phyloP scores from a whole-genome alignment of 2,797 vertebrate species.

The Fringilla coelebs region DNA sequence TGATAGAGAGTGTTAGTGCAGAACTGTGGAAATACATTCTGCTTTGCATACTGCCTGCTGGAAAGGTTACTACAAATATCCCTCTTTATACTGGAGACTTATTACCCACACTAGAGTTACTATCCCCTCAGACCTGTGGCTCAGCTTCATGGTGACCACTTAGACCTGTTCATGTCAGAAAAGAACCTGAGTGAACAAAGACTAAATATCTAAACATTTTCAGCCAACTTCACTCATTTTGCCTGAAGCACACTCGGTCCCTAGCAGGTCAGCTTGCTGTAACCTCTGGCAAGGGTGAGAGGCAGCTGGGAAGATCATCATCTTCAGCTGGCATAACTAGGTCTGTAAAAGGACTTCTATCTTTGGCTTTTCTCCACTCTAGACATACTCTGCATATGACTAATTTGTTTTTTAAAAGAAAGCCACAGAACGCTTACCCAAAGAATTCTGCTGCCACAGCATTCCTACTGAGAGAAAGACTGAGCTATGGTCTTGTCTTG shows the following conservation, averaged over 20 bases:
- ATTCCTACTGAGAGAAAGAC: background rate
- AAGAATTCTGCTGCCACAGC: background rate
- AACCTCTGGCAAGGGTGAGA: slow-evolving; percentile 32
- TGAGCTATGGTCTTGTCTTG: background rate
- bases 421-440: background rate
- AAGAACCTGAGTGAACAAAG: background rate
- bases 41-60: background rate
- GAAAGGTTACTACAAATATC: background rate
- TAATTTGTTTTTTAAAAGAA: slow-evolving; percentile 49
- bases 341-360: slow-evolving; percentile 27
- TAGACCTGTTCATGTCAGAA: background rate
- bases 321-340: slow-evolving; percentile 8
- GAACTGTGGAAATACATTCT: background rate
- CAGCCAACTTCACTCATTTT: background rate
- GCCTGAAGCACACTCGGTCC: background rate
- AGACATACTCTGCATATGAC: slow-evolving; percentile 33
- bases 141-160: background rate
- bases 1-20: background rate
- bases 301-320: slow-evolving; percentile 39
- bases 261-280: slow-evolving; percentile 10
- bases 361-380: slow-evolving; percentile 38
- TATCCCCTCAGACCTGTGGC: background rate
- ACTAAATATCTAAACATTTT: background rate
- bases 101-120: background rate
- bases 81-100: background rate